Evolutionary conservation across 2,888 invertebrate species (phyloP).

Genomic region (Eupithecia centaureata): DNA sequence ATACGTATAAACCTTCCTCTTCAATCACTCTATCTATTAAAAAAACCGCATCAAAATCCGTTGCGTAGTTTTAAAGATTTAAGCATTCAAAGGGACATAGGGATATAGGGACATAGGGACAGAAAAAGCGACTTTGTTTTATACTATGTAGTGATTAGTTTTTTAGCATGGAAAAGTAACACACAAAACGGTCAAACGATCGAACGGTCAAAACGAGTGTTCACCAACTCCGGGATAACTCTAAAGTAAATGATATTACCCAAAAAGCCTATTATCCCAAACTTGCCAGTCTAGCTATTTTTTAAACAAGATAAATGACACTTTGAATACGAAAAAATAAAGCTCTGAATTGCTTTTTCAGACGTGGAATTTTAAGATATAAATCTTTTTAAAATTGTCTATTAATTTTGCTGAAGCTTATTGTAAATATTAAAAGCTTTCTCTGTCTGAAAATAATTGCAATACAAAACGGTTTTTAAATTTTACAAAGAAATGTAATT

Average conservation of each 20-base stretch:
- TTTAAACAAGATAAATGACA: constrained; percentile 22
- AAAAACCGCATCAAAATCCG: no score
- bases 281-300: background rate
- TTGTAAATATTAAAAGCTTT: constrained; percentile 17
- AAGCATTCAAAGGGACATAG: no score
- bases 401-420: constrained; percentile 19
- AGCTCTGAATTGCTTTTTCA: constrained; percentile 26
- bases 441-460: constrained; percentile 9
- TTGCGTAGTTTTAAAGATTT: no score
- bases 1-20: no score
- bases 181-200: background rate
- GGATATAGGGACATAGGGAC: no score
- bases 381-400: constrained; percentile 16
- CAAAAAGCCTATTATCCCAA: background rate
- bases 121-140: no score
- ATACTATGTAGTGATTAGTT: no score
- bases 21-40: no score
- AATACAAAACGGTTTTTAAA: constrained; percentile 1
- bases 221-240: background rate
- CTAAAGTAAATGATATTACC: background rate
- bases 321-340: constrained; percentile 20
- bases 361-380: constrained; percentile 12
- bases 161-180: no score
- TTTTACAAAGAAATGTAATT: constrained; percentile 1
- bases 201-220: background rate